Evolutionary conservation across 2,113 vertebrate genomes (phyloP), one percentile per base, ranked within the genome.

Genomic region (Epinephelus lanceolatus): DNA sequence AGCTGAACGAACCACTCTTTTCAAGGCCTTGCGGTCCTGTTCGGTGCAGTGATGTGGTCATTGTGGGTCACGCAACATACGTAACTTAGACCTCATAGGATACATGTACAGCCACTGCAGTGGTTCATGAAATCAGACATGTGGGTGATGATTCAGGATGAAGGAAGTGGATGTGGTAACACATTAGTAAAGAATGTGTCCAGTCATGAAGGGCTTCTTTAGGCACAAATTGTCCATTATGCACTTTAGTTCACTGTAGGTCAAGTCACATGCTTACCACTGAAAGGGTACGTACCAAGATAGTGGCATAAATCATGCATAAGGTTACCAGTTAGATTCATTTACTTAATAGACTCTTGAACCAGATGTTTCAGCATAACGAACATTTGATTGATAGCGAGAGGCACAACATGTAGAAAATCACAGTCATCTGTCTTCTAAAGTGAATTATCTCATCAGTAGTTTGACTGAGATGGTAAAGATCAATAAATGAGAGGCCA

Each of bases 271-370:
- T 55, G 57, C 37, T 81, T 68, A 76, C 25, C n/a, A 30, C 63
- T 65, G n/a, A 55, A 27, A 59, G 23, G 42, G 40, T 47, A 71
- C 63, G 30, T 60, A 23, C 18, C 21, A 63, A 78, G 65, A 11
- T 67, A 74, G 56, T 72, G 21, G 42, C 72, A 76, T 86, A 14
- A 80, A 68, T 89, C 8, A 86, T 86, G 75, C 65, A 89, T 51
- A 45, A 4, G 40, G 59, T 71, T 75, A 37, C 68, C n/a, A 71
- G 57, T 83, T 62, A 56, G 27, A 71, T 27, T 30, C 18, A 53
- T 66, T 83, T 6, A 25, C n/a, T 61, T 61, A 45, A 25, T 15
- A 21, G 19, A 45, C 14, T 69, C 17, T 27, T 61, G 6, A 71
- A 77, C 21, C 4, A 65, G 49, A 57, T 11, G 23, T 23, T 23